Base-by-base conservation (phyloP, 2,888 invertebrate genomes). In the Caradrina clavipalpis region DNA sequence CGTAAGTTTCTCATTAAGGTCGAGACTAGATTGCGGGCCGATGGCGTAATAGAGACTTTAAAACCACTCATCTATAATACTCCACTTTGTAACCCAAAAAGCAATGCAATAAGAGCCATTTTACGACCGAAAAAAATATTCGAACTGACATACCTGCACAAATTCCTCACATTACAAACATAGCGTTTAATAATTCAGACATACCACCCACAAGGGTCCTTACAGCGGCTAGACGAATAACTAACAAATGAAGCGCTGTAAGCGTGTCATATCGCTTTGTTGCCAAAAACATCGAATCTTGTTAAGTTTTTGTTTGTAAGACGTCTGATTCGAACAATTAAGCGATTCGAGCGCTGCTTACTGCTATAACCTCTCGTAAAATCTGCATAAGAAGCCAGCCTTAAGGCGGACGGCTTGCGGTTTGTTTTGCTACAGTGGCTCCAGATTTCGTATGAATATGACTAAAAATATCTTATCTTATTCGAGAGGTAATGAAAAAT, bases 371-470 rank as follows among this genome's bases (percentile, higher is more conserved):
- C 88, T 90, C 90, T 92, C 92, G 87, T 93, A 91, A 93, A 94
- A 93, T 93, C 89, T 92, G 89, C 92, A 94, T 94, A 93, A 93
- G 94, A 93, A 93, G 91, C 91, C 85, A 88, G 86, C 86, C 87
- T 88, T 84, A 79, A 82, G 84, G 84, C 84, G 84, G 86, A 85
- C 88, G 87, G 82, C 86, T 88, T 89, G 90, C 76, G 88, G 87
- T 84, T 21, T 35, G 17, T 47, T 76, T 68, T 85, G n/a, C 87
- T 73, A 90, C 88, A 92, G 69, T 88, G 86, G 79, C 15, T 22
- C 26, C 72, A 80, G 45, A 66, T 56, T 69, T 54, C 1, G 19
- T 54, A 31, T 7, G 17, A 22, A 54, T 11, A 35, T 35, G 35
- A 35, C 8, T n/a, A 58, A 13, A 21, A 19, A 63, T 15, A 19